Evolutionary conservation across 92 coral and sea anemone species (phyloP).

Genomic region (Virgularia gustaviana): DNA sequence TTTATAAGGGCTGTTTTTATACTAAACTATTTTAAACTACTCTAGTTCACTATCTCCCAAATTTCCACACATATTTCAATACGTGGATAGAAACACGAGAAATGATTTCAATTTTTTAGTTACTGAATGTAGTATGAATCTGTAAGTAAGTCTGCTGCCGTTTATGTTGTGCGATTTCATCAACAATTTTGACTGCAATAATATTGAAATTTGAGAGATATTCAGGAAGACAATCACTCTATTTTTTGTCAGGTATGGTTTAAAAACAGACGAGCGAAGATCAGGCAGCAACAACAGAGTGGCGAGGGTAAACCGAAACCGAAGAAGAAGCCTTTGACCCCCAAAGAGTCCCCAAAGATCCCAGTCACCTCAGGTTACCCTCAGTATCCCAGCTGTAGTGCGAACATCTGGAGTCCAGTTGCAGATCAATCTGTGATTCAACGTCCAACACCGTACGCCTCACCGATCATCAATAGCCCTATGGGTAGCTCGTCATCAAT

Average conservation of each 20-base stretch:
- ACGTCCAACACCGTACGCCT: conserved; percentile 69
- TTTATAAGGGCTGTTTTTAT: no score
- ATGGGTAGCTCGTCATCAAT: conserved; percentile 73
- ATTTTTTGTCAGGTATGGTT: conserved; percentile 95
- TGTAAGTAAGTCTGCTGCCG: no score
- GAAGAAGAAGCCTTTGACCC: conserved; percentile 69
- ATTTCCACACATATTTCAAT: no score
- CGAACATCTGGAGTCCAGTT: conserved; percentile 93
- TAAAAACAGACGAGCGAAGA: conserved; percentile 93
- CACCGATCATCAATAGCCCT: conserved; percentile 70
- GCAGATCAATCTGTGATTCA: conserved; percentile 82
- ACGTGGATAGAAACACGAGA: no score
- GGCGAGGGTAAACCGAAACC: conserved; percentile 83
- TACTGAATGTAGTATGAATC: no score
- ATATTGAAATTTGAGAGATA: no score
- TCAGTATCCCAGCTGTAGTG: conserved; percentile 90
- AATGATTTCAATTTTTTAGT: no score
- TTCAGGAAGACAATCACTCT: no score
- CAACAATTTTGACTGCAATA: no score
- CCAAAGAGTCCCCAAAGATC: conserved; percentile 49
- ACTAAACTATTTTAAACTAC: no score
- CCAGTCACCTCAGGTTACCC: conserved; percentile 74
- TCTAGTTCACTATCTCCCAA: no score
- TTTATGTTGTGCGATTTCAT: no score
- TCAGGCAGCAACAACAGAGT: conserved; percentile 84